A percentile compares a stretch with the other conserved stretches of the same genome.
Evolutionary conservation across 2,113 vertebrate genomes (phyloP).

Genomic region (Geococcyx californianus): DNA sequence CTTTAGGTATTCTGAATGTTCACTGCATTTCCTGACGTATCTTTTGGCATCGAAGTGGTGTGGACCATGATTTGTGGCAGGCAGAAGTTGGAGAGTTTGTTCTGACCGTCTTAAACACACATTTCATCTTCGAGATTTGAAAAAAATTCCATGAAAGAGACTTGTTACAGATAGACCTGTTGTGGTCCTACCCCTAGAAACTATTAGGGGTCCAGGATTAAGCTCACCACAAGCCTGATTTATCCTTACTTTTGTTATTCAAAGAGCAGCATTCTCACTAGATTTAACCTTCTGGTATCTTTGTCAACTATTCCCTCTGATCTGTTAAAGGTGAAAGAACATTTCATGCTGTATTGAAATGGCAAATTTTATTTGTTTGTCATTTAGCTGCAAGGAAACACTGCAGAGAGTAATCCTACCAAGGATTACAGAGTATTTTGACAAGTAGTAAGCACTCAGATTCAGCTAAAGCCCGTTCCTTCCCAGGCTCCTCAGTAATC

Average conservation of each 20-base stretch:
- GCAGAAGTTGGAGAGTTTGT: not conserved
- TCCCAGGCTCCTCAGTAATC: constrained; percentile 31
- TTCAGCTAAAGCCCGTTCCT: constrained; percentile 13
- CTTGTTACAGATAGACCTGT: not conserved
- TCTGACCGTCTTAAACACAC: not conserved
- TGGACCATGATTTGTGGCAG: not conserved
- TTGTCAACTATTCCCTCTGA: not conserved
- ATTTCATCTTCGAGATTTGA: not conserved
- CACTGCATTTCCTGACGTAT: not conserved
- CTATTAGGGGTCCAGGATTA: not conserved
- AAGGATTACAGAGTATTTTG: constrained; percentile 27
- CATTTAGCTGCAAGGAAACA: constrained; percentile 21
- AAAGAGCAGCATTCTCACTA: not conserved
- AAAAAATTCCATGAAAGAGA: not conserved
- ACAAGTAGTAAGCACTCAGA: not conserved
- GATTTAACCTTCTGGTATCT: not conserved
- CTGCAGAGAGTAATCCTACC: constrained; percentile 5
- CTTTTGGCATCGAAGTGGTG: not conserved
- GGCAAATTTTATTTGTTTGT: constrained; percentile 34
- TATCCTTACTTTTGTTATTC: not conserved
- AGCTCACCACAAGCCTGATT: not conserved
- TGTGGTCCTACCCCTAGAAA: not conserved
- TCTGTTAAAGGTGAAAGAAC: not conserved
- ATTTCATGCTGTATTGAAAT: not conserved
- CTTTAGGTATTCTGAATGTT: not conserved